Conservation (phyloP, 2,888 invertebrate genomes). For the Drosophila flavopinicola region DNA sequence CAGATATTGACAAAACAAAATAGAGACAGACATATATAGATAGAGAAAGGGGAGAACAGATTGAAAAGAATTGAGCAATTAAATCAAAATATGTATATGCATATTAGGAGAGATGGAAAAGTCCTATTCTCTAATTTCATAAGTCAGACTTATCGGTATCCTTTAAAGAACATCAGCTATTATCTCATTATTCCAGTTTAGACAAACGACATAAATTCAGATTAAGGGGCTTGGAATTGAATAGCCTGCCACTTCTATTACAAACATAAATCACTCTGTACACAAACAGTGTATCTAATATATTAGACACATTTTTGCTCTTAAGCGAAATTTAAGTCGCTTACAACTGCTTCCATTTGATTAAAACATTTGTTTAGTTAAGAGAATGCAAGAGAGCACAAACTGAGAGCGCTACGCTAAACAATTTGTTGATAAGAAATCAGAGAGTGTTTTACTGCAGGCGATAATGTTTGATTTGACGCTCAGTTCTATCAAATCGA, state of each 20-base stretch:
- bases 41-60: no score
- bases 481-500: slow-evolving; percentile 11
- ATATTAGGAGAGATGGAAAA: no score
- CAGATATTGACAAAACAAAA: no score
- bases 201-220: slow-evolving; percentile 34
- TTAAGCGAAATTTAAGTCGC: not conserved
- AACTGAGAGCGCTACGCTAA: slow-evolving; percentile 18
- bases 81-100: no score
- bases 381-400: slow-evolving; percentile 9
- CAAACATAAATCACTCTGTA: slow-evolving; percentile 29
- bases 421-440: slow-evolving; percentile 19
- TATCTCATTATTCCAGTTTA: slow-evolving; percentile 12
- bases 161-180: not conserved
- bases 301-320: not conserved
- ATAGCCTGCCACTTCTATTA: slow-evolving; percentile 48
- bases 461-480: slow-evolving; percentile 7
- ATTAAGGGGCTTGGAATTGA: slow-evolving; percentile 50
- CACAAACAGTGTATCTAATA: not conserved
- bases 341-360: not conserved
- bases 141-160: not conserved
- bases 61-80: no score
- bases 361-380: slow-evolving; percentile 13
- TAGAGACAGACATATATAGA: no score
- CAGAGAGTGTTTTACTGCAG: not conserved
- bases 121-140: not conserved